Conservation (phyloP, 2,113 vertebrate genomes). For the Camarhynchus parvulus region DNA sequence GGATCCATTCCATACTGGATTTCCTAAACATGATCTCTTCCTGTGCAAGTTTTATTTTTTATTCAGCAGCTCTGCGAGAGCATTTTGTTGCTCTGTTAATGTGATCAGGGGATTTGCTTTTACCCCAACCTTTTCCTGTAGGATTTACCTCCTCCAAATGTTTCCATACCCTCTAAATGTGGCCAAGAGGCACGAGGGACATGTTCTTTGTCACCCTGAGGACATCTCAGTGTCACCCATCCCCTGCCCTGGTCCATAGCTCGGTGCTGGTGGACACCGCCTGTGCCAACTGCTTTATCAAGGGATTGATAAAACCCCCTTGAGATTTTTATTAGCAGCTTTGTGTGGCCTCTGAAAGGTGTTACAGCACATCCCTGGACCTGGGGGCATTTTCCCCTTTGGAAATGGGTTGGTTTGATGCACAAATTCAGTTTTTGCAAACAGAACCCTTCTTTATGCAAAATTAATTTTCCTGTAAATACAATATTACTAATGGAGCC, state of each 20-base stretch:
- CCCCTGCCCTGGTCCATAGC: not conserved
- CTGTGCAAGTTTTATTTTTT: not conserved
- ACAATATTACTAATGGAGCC: not conserved
- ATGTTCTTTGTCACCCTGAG: not conserved
- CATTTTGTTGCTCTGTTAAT: not conserved
- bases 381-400: not conserved
- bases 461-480: not conserved
- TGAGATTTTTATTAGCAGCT: not conserved
- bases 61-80: not conserved
- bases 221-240: not conserved
- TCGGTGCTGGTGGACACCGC: not conserved
- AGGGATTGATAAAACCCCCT: not conserved
- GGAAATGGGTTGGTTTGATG: not conserved
- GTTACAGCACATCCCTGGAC: not conserved
- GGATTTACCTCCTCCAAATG: not conserved
- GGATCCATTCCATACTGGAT: not conserved
- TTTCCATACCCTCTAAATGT: not conserved
- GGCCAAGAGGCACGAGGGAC: not conserved
- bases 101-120: not conserved
- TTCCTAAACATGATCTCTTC: not conserved
- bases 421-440: not conserved
- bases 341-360: not conserved
- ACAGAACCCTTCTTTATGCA: not conserved
- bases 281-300: not conserved
- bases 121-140: not conserved